A percentile compares a stretch with the other conserved stretches of the same genome.
Evolutionary conservation across 2,888 invertebrate species (phyloP).

Genomic region (Drosophila subsilvestris): DNA sequence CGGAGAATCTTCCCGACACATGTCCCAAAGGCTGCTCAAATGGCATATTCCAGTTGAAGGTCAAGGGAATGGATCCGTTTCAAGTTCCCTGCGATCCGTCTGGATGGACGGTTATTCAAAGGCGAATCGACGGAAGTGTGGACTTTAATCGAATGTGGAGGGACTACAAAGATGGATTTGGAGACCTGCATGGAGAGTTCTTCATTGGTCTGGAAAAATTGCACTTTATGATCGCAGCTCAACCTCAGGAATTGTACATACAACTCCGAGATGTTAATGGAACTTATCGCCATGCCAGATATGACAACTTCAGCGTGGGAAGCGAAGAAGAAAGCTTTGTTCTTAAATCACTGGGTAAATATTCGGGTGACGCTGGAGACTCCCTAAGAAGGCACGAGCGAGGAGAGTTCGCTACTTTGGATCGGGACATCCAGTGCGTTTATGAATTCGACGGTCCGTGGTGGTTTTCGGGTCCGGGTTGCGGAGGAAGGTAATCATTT

Average conservation of each 20-base stretch:
- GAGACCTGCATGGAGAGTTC: background rate
- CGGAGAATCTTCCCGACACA: background rate
- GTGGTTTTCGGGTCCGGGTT: no score
- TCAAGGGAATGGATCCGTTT: background rate
- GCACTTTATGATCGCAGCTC: background rate
- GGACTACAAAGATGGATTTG: constrained; percentile 14
- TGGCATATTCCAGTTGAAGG: background rate
- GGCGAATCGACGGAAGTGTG: background rate
- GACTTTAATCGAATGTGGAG: constrained; percentile 12
- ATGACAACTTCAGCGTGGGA: constrained; percentile 11
- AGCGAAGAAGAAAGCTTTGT: constrained; percentile 1
- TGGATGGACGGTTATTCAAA: constrained; percentile 18
- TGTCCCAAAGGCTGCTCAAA: background rate
- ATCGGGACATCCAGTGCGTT: background rate
- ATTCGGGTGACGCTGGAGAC: constrained; percentile 12
- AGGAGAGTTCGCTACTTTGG: constrained; percentile 5
- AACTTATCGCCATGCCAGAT: constrained; percentile 1
- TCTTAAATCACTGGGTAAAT: constrained; percentile 2
- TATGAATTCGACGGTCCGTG: no score
- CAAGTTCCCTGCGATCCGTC: background rate
- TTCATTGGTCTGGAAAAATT: constrained; percentile 21
- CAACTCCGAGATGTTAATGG: background rate
- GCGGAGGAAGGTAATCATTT: no score
- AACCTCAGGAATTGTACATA: constrained; percentile 2
- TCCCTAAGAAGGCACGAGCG: background rate